A percentile compares a stretch with the other conserved stretches of the same genome.
These are phyloP conservation scores for Ctenomys sociabilis DNA, from an alignment of 2,113 vertebrate species.

Conservation along the genomic window DNA sequence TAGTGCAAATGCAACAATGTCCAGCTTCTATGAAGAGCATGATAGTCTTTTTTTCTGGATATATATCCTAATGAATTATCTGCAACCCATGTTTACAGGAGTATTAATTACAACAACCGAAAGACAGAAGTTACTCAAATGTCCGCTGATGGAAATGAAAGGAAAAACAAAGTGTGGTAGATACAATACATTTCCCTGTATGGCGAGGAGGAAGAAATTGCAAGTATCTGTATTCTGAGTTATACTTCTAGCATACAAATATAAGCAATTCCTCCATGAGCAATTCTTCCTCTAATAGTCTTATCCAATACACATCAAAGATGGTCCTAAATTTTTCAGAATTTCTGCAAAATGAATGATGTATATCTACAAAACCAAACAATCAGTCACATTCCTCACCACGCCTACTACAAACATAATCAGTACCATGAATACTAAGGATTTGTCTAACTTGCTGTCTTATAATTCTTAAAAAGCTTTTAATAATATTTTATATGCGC, in stretches of 20 bases:
- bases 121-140: background rate
- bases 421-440: background rate
- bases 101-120: background rate
- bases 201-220: background rate
- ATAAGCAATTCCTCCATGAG: background rate
- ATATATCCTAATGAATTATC: constrained; percentile 17
- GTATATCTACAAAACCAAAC: background rate
- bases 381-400: background rate
- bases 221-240: constrained; percentile 21
- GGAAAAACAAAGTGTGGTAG: background rate
- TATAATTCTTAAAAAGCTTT: constrained; percentile 43
- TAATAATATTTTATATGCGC: background rate
- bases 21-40: background rate
- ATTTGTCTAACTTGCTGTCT: constrained; percentile 12
- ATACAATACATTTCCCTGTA: background rate
- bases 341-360: constrained; percentile 1
- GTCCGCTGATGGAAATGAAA: background rate
- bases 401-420: background rate
- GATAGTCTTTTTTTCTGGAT: background rate
- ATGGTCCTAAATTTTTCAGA: background rate
- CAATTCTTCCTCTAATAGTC: background rate
- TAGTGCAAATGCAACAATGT: background rate
- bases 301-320: background rate
- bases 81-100: background rate
- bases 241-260: background rate